Evolutionary conservation across 2,888 invertebrate species (phyloP).

Genomic region (Drosophila kambysellisi): DNA sequence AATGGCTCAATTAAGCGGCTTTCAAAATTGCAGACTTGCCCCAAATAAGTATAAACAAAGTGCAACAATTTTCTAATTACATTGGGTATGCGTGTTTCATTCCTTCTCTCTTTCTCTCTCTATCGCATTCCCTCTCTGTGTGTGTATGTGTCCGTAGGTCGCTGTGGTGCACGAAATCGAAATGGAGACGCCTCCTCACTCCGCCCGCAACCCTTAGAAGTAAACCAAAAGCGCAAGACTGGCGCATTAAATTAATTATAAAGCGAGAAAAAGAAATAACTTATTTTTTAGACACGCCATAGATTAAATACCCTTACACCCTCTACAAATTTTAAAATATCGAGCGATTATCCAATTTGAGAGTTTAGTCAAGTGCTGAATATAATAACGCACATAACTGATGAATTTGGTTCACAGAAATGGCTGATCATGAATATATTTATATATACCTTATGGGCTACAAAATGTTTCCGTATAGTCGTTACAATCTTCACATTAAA

Average conservation of each 20-base stretch:
- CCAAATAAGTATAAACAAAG: conserved; percentile 66
- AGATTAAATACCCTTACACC: neutral
- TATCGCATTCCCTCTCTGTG: neutral
- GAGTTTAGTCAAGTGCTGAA: neutral
- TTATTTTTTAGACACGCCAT: neutral
- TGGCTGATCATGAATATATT: neutral
- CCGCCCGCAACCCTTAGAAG: conserved; percentile 20
- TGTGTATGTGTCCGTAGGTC: conserved; percentile 14
- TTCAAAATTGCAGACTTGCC: conserved; percentile 63
- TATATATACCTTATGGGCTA: neutral
- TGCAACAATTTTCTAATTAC: conserved; percentile 81
- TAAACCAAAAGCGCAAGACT: conserved; percentile 70
- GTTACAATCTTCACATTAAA: neutral
- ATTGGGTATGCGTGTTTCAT: conserved; percentile 16
- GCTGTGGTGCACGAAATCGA: conserved; percentile 58
- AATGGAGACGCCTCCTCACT: conserved; percentile 11
- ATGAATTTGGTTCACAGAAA: neutral
- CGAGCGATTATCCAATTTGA: neutral
- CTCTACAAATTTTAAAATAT: too few species aligned
- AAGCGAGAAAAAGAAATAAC: conserved; percentile 6
- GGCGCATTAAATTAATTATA: conserved; percentile 81
- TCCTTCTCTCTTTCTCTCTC: neutral
- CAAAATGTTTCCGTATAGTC: neutral
- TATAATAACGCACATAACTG: neutral
- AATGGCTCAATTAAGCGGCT: conserved; percentile 74